Base-by-base conservation (phyloP, 2,797 vertebrate genomes). In the Austrolebias charrua region DNA sequence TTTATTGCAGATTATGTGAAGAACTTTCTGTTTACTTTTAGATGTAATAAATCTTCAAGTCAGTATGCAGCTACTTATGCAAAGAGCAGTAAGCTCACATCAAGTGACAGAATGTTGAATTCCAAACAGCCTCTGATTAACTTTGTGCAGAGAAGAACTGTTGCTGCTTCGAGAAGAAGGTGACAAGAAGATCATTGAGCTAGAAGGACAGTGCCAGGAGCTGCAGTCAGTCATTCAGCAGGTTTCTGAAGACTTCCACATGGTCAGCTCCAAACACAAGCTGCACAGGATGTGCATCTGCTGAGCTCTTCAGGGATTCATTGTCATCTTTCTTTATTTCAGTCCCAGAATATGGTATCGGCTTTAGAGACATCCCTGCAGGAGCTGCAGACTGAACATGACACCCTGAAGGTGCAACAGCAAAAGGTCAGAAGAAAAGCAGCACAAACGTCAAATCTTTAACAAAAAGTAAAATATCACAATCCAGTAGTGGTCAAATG, bases 191-290 rank as follows among this genome's bases (percentile, higher is more conserved):
- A 90, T 95, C 54, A 73, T 82, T 31, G 87, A 92, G 71, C 89
- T 98, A 87, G 94, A 96, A 72, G 80, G 83, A 54, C 93, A 87
- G 71, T 91, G 93, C 82, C 92, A 88, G 51, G 93, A 97, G 61
- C 91, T 98, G 59, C 95, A 96, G 86, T 80, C 86, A 2, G 91
- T 94, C 60, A 91, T 95, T 84, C 92, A 94, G 62, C 92, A 92
- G 71, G 92, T 96, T 55, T 97, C 97, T 24, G 79, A 92, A 67
- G 94, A 97, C 87, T 92, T 98, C 70, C 92, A 96, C 79, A 96
- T 94, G 89, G 97, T 98, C 71, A 78, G 92, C 65, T 33, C 38
- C 49, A 5, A 56, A 5, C 13, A 33, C 50, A 19, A 20, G 8
- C 28, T 14, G 6, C 2, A 24, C 29, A 18, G 0, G 4, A 10